Evolutionary conservation across 2,797 vertebrate species (phyloP), one percentile per base, ranked within the genome.

Genomic region (Cheirogaleus major): DNA sequence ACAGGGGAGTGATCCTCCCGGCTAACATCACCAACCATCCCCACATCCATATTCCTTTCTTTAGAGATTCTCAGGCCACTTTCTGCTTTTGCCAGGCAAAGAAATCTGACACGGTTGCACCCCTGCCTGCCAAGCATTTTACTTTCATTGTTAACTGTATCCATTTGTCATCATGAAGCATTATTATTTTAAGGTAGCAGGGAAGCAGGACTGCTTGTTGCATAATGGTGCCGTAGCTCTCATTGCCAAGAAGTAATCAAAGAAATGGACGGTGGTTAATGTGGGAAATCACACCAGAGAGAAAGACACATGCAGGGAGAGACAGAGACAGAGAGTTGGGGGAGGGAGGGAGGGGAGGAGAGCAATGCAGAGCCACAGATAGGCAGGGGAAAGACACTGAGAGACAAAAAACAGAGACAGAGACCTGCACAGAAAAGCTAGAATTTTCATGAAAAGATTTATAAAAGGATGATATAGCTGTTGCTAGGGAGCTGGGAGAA

Each of bases 161-260:
- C 94, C 96, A 95, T 91, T 95, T 97, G 91, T 96, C 95, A 96
- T 83, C 89, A 67, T 91, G 95, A 97, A 93, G 95, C 95, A 94
- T 93, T 96, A 89, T 96, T 97, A 96, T 96, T 96, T 95, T 94
- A 97, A 97, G 96, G 95, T 91, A 97, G 94, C 95, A 93, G 67
- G 78, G 94, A 96, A 95, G 91, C 89, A 80, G 88, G 75, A 35
- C 59, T 63, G 61, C 92, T 80, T 63, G 59, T 70, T 94, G 73
- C 73, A 65, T 83, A 93, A 95, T 85, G 76, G 91, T 84, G 84
- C 85, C 80, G 2, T 93, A 81, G 82, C 82, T 96, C 85, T 87
- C 72, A 5, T 81, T 76, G 84, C 92, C 92, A 95, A 93, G 94
- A 95, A 92, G 55, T 50, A 95, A 97, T 96, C 97, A 96, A 97